phyloP scores from a whole-genome alignment of 2,888 invertebrate species.

The Zootermopsis nevadensis region DNA sequence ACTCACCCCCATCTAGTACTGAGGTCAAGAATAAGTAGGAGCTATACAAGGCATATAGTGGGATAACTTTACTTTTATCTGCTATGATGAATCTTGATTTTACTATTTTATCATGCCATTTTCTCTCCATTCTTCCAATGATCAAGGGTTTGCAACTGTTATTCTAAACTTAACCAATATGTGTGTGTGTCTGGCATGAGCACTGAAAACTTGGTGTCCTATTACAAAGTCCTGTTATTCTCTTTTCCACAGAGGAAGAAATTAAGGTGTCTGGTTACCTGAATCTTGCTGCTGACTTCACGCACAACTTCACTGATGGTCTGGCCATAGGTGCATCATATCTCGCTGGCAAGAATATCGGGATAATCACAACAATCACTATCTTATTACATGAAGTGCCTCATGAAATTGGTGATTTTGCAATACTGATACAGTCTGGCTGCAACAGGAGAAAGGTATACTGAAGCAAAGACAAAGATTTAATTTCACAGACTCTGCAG shows the following conservation, averaged over 20 bases:
- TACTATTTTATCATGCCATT: no score
- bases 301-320: constrained; percentile 99
- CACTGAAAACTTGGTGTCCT: no score
- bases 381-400: constrained; percentile 98
- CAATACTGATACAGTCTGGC: constrained; percentile 97
- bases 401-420: constrained; percentile 99
- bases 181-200: no score
- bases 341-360: constrained; percentile 88
- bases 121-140: no score
- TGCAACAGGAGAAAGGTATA: constrained; percentile 85
- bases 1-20: no score
- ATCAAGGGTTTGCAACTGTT: no score
- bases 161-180: no score
- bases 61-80: no score
- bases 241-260: constrained; percentile 58
- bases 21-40: no score
- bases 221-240: neutral
- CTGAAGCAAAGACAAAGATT: neutral
- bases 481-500: neutral
- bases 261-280: constrained; percentile 92
- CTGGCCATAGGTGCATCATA: constrained; percentile 98
- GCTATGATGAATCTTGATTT: no score
- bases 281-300: constrained; percentile 97
- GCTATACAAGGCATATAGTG: no score
- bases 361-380: constrained; percentile 92